These are phyloP conservation scores for Ascaphus truei DNA, from an alignment of 2,113 vertebrate genomes.

Conservation along the genomic window DNA sequence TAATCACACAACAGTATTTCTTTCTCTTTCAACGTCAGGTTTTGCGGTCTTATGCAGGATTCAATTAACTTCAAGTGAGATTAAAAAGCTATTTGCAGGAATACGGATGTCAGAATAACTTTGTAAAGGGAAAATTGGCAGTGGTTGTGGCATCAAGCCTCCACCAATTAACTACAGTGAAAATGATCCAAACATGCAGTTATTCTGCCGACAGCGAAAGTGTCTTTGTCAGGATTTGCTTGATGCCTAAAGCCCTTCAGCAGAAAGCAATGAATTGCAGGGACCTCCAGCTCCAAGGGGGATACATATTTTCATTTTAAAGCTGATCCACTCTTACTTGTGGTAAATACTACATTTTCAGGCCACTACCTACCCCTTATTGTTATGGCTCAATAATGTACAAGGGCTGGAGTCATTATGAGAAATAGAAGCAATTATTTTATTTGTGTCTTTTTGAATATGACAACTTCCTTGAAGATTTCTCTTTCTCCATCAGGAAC, in stretches of 20 bases:
- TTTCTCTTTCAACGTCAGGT: too few species aligned
- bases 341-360: background rate
- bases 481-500: too few species aligned
- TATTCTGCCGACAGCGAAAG: background rate
- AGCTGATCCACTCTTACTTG: slow-evolving; percentile 1
- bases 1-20: too few species aligned
- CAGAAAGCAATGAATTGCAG: background rate
- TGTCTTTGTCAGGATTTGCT: slow-evolving; percentile 5
- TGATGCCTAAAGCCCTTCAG: background rate
- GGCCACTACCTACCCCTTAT: too few species aligned
- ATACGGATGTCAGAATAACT: slow-evolving; percentile 2
- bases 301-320: slow-evolving; percentile 21
- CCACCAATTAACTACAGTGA: slow-evolving; percentile 23
- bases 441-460: too few species aligned
- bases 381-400: too few species aligned
- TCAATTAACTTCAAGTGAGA: slow-evolving; percentile 11
- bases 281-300: background rate
- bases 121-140: slow-evolving; percentile 21
- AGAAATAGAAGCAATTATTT: too few species aligned
- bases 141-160: slow-evolving; percentile 5
- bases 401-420: too few species aligned
- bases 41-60: background rate
- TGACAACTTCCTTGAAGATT: too few species aligned
- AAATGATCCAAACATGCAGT: slow-evolving; percentile 20
- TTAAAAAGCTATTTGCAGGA: slow-evolving; percentile 7